These are phyloP conservation scores for Ploceus nigricollis DNA, from an alignment of 2,113 vertebrate species.

Conservation along the genomic window DNA sequence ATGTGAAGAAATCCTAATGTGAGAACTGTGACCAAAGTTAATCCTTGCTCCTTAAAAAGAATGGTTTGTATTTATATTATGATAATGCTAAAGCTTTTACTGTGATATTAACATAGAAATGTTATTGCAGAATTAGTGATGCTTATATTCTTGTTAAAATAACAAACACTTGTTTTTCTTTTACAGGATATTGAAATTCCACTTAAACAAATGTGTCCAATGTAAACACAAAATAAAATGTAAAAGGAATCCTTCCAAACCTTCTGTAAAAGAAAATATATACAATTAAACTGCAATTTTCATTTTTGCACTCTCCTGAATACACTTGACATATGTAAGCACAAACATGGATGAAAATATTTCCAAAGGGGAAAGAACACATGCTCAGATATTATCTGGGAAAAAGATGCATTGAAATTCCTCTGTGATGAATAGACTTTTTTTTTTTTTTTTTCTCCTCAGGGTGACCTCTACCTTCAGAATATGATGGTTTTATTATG, in stretches of 20 bases:
- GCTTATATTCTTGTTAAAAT: background rate
- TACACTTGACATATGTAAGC: background rate
- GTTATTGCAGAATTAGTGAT: background rate
- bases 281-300: background rate
- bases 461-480: slow-evolving; percentile 78
- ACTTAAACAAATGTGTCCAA: background rate
- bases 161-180: slow-evolving; percentile 7
- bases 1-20: background rate
- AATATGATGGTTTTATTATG: slow-evolving; percentile 77
- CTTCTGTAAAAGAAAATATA: background rate
- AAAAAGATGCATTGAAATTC: slow-evolving; percentile 37
- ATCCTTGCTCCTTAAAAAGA: background rate
- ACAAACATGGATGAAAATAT: background rate
- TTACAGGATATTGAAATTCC: background rate
- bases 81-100: background rate
- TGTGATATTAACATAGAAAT: background rate
- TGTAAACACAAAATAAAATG: background rate
- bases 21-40: background rate
- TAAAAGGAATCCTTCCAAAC: background rate
- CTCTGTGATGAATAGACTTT: slow-evolving; percentile 51
- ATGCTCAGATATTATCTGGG: background rate
- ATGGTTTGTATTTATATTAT: background rate
- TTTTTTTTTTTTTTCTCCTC: slow-evolving; percentile 50
- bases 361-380: slow-evolving; percentile 31
- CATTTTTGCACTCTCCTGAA: background rate